Evolutionary conservation across 92 coral and sea anemone species (phyloP).

Genomic region (Heteractis magnifica): DNA sequence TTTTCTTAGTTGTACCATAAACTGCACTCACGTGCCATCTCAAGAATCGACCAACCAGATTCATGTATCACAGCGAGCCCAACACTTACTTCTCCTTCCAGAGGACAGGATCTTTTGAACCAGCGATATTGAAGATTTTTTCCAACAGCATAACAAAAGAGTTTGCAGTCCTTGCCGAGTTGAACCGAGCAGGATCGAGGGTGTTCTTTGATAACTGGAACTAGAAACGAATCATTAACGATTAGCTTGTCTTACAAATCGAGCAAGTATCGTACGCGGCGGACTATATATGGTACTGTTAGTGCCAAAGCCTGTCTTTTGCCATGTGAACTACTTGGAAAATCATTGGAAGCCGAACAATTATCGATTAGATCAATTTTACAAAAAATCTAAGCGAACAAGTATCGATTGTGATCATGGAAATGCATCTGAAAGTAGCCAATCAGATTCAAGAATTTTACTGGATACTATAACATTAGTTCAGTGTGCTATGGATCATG

Average conservation of each 20-base stretch:
- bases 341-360: too few species aligned
- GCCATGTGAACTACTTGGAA: background rate
- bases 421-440: too few species aligned
- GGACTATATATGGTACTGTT: too few species aligned
- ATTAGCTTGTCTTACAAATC: background rate
- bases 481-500: background rate
- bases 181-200: slow-evolving; percentile 81
- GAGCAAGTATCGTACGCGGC: too few species aligned
- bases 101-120: slow-evolving; percentile 65
- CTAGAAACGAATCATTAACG: slow-evolving; percentile 34
- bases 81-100: slow-evolving; percentile 73
- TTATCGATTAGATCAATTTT: too few species aligned
- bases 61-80: background rate
- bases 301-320: background rate
- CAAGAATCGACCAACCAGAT: background rate
- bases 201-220: slow-evolving; percentile 75
- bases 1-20: too few species aligned
- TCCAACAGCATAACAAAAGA: slow-evolving; percentile 72
- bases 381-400: background rate
- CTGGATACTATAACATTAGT: too few species aligned
- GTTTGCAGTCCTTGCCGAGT: slow-evolving; percentile 69
- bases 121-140: slow-evolving; percentile 79
- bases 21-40: background rate
- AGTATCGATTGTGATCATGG: background rate
- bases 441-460: too few species aligned